Evolutionary conservation across 2,888 invertebrate genomes (phyloP).

Genomic region (Podabrus alpinus): DNA sequence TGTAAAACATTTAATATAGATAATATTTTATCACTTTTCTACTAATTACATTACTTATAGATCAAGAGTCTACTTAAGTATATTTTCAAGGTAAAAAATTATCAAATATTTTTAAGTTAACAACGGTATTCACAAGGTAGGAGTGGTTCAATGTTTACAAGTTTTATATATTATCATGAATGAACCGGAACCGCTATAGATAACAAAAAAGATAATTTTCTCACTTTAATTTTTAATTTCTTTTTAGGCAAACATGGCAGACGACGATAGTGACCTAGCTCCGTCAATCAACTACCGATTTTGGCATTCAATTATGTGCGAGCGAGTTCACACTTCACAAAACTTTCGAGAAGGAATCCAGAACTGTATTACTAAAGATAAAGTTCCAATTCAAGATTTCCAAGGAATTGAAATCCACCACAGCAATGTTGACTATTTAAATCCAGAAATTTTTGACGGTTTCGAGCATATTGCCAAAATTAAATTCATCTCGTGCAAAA

Average conservation of each 20-base stretch:
- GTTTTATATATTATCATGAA: too few species aligned
- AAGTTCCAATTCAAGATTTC: slow-evolving; percentile 10
- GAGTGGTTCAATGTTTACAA: too few species aligned
- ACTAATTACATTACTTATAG: too few species aligned
- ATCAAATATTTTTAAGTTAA: too few species aligned
- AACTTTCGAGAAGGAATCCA: slow-evolving; percentile 5
- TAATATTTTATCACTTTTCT: too few species aligned
- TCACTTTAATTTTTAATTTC: background rate
- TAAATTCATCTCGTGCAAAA: slow-evolving; percentile 9
- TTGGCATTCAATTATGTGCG: slow-evolving; percentile 13
- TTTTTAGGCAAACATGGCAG: background rate
- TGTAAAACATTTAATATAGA: too few species aligned
- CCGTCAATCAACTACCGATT: slow-evolving; percentile 13
- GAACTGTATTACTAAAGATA: slow-evolving; percentile 6
- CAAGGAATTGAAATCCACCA: slow-evolving; percentile 15
- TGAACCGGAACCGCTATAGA: too few species aligned
- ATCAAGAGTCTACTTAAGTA: too few species aligned
- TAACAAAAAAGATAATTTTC: too few species aligned
- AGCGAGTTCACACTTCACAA: background rate
- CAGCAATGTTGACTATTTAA: slow-evolving; percentile 11
- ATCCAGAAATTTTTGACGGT: slow-evolving; percentile 9
- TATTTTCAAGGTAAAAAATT: too few species aligned
- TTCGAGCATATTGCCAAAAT: slow-evolving; percentile 7
- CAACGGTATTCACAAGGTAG: too few species aligned
- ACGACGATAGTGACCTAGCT: background rate